These are phyloP conservation scores for Drosophila setifemur DNA, from an alignment of 1,140 invertebrate genomes.

Conservation along the genomic window DNA sequence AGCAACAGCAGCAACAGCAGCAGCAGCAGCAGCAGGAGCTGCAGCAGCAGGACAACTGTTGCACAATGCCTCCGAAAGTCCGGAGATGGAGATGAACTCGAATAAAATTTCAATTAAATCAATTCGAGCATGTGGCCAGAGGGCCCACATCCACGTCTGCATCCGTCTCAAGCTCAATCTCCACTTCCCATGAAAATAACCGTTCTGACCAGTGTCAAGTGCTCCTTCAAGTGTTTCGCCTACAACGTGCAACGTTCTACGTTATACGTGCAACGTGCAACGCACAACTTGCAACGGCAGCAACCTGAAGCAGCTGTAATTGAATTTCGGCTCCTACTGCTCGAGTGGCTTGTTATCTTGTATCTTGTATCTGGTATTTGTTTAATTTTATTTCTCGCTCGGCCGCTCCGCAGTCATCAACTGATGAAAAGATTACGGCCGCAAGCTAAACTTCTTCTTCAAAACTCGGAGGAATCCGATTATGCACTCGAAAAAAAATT, in stretches of 20 bases:
- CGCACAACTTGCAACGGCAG: constrained; percentile 14
- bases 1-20: no score
- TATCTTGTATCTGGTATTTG: constrained; percentile 30
- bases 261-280: no score
- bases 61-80: constrained; percentile 13
- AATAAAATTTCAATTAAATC: constrained; percentile 62
- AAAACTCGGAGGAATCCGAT: no score
- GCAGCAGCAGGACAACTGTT: constrained; percentile 33
- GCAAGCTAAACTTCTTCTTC: constrained; percentile 1
- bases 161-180: no score
- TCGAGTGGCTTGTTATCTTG: constrained; percentile 52
- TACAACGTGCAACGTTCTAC: background rate
- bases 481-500: no score
- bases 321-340: constrained; percentile 38
- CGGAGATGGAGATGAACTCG: constrained; percentile 5
- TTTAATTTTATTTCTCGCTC: constrained; percentile 60
- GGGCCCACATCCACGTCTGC: constrained; percentile 10
- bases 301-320: constrained; percentile 52
- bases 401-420: constrained; percentile 24
- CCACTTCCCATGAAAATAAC: no score
- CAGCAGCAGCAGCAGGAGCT: no score
- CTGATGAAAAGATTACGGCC: constrained; percentile 62
- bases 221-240: constrained; percentile 1
- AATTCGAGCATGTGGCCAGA: constrained; percentile 46
- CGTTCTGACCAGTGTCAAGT: background rate